Percentiles rank a stretch among this genome's conserved stretches.
Evolutionary conservation across 2,113 vertebrate genomes (phyloP).

Genomic region (Meleagris gallopavo): DNA sequence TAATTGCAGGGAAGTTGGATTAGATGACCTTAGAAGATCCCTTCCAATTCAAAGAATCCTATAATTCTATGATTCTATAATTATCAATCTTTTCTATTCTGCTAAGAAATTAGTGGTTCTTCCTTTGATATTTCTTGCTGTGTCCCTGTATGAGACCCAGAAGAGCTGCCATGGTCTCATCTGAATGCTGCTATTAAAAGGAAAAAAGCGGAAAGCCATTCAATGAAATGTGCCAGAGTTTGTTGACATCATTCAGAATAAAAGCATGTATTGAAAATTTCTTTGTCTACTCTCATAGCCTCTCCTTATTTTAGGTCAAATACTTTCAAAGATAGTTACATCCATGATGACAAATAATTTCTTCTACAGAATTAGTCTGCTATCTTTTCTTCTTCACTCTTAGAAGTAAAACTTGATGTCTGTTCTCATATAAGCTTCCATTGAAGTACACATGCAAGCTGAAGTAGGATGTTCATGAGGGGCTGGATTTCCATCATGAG

Average conservation of each 20-base stretch:
- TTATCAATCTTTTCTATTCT: neutral
- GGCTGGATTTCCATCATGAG: neutral
- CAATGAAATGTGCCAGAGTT: neutral
- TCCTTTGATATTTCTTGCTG: neutral
- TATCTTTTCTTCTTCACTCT: neutral
- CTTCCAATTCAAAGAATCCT: too few species aligned
- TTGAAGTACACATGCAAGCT: neutral
- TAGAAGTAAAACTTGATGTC: neutral
- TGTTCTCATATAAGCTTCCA: neutral
- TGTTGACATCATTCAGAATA: neutral
- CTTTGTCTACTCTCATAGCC: neutral
- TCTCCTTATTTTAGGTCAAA: neutral
- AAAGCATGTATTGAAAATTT: neutral
- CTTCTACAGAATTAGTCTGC: neutral
- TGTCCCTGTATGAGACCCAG: neutral
- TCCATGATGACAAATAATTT: neutral
- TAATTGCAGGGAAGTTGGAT: neutral
- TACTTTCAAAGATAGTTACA: neutral
- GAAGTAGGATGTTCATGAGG: neutral
- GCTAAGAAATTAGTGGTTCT: neutral
- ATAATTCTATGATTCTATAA: too few species aligned
- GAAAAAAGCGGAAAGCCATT: neutral
- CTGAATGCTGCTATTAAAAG: neutral
- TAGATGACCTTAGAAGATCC: too few species aligned
- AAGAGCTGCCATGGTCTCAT: neutral